Base-by-base conservation (phyloP, 2,888 invertebrate genomes). In the Drosophila atripex region DNA sequence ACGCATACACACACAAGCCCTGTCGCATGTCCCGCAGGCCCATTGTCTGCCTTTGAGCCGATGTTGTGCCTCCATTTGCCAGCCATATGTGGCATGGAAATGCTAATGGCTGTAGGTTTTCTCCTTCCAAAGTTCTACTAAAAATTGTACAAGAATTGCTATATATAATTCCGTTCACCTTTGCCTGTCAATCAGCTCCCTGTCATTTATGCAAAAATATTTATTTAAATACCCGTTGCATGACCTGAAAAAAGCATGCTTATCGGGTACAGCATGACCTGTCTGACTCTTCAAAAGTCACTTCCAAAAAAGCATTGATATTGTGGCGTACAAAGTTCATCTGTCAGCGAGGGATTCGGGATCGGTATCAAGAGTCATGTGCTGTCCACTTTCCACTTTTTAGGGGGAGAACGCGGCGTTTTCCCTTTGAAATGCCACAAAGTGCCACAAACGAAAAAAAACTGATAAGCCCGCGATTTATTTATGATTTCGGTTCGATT, bases 391-490 rank as follows among this genome's bases (percentile, higher is more conserved):
- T 78, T 57, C 72, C 60, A 23, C 60, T 72, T 78, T 75, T 65
- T 52, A 54, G 49, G 25, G 32, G 53, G 7, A 32, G 7, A 12
- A n/a, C 12, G 73, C 86, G 83, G 86, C 76, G 28, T 73, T 82
- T 80, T 71, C 71, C 52, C 86, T 83, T 83, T 83, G 83, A 83
- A 68, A 64, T 61, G 35, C 35, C 35, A 35, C 35, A 54, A 56
- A 60, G 56, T 56, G 60, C 46, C 55, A 69, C 49, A 35, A 43
- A 63, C 50, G 57, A 30, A 60, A 60, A 45, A 68, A 60, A 56
- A 70, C 59, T 70, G 83, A 84, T 84, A 84, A 84, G 83, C 85
- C 63, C 65, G 59, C 83, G 83, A 84, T 84, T 83, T 84, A 84
- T 84, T 84, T 84, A 84, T 86, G 83, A 86, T 86, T 83, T 72